Conservation (phyloP, 2,797 vertebrate genomes). For the Apogon talboti region DNA sequence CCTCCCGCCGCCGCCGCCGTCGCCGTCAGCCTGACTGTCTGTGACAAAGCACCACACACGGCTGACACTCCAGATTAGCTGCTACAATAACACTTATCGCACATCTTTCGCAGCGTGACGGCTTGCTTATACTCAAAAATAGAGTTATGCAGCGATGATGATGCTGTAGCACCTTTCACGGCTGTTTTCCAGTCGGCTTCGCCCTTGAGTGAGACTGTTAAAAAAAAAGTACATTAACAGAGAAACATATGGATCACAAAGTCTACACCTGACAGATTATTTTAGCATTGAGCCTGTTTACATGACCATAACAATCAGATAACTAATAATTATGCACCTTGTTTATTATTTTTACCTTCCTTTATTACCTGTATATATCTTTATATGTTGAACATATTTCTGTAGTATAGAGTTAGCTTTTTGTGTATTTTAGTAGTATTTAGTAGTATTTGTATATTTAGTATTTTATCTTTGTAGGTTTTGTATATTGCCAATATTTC, state of each 20-base stretch:
- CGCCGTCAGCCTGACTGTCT: slow-evolving; percentile 17
- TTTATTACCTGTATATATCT: too few relatives aligned
- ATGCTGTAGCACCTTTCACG: neutral
- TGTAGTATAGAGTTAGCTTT: too few relatives aligned
- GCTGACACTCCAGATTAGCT: slow-evolving; percentile 50
- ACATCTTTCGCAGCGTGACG: slow-evolving; percentile 6
- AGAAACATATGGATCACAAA: neutral
- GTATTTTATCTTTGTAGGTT: too few relatives aligned
- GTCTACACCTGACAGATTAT: neutral
- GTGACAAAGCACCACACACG: slow-evolving; percentile 29
- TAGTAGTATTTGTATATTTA: too few relatives aligned
- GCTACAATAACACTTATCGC: slow-evolving; percentile 43
- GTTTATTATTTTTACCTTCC: too few relatives aligned
- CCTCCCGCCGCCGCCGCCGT: slow-evolving; percentile 16
- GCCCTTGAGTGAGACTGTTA: neutral
- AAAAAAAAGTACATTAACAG: neutral
- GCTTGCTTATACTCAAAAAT: slow-evolving; percentile 12
- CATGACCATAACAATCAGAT: too few relatives aligned
- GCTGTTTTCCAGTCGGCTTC: neutral
- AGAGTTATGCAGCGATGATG: neutral
- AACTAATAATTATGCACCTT: too few relatives aligned
- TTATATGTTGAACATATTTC: too few relatives aligned
- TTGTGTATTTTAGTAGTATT: too few relatives aligned
- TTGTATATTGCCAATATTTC: too few relatives aligned
- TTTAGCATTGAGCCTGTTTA: neutral